Conservation (phyloP, 1,140 invertebrate genomes). For the Drosophila repletoides region DNA sequence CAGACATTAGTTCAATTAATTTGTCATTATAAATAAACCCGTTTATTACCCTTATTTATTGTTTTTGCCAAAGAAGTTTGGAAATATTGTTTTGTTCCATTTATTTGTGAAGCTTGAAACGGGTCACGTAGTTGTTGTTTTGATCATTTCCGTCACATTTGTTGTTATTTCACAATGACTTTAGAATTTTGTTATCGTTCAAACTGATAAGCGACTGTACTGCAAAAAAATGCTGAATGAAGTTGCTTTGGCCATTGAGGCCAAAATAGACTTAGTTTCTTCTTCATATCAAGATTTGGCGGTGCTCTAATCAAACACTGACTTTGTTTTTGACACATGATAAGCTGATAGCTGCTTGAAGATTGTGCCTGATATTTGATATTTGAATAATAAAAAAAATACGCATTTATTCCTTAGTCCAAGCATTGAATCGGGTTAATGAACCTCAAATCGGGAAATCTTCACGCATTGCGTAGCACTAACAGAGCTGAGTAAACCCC, state of each 20-base stretch:
- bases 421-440: neutral
- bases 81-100: no score
- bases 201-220: conserved; percentile 62
- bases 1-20: no score
- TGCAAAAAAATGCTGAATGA: conserved; percentile 58
- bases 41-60: no score
- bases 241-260: conserved; percentile 33
- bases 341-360: neutral
- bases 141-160: conserved; percentile 1
- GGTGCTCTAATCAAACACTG: conserved; percentile 46
- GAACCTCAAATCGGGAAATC: no score
- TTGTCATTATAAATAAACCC: no score
- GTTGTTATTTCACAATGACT: conserved; percentile 53
- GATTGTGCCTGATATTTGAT: neutral
- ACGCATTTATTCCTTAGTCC: neutral
- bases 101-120: neutral
- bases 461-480: no score
- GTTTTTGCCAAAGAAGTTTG: no score
- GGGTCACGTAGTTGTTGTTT: no score
- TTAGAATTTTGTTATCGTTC: conserved; percentile 59
- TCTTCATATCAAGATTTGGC: neutral
- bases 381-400: neutral
- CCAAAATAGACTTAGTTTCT: conserved; percentile 2
- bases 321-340: conserved; percentile 33
- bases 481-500: no score